phyloP scores from a whole-genome alignment of 2,113 vertebrate genomes.

The western clawed frog (Xenopus tropicalis) region UCB_Xtro_10.0 CM004449.2:80071001-80071500 shows the following conservation, averaged over 20 bases:
- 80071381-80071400: background rate
- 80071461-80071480: background rate
- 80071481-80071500: slow-evolving; percentile 14
- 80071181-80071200: background rate
- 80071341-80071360: slow-evolving; percentile 8
- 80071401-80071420: background rate
- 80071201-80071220: background rate
- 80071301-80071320: slow-evolving; percentile 33
- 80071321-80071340: slow-evolving; percentile 21
- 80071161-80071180: no score
- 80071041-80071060: no score
- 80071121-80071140: no score
- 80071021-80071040: no score
- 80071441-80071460: slow-evolving; percentile 16
- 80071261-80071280: slow-evolving; percentile 35
- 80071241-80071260: slow-evolving; percentile 40
- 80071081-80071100: no score
- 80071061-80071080: no score
- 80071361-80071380: slow-evolving; percentile 2
- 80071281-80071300: slow-evolving; percentile 37
- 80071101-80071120: no score
- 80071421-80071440: slow-evolving; percentile 8
- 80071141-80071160: no score
- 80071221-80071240: slow-evolving; percentile 33
- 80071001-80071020: no score